These are phyloP conservation scores for Brachyptera risi DNA, from an alignment of 2,888 invertebrate species.

Conservation along the genomic window DNA sequence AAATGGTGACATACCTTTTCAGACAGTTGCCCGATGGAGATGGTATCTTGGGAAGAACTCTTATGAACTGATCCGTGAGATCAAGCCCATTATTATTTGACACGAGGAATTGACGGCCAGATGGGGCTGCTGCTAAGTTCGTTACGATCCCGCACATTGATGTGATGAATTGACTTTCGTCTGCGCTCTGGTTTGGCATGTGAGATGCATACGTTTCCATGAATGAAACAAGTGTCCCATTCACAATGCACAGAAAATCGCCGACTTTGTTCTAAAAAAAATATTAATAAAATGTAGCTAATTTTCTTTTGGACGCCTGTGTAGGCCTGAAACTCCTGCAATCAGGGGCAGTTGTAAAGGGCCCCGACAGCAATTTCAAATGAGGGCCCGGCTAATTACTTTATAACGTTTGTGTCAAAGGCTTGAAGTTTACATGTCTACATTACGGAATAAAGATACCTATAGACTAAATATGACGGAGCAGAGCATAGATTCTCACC, in stretches of 20 bases:
- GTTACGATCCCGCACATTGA: slow-evolving; percentile 43
- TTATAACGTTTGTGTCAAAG: no score
- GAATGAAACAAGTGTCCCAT: slow-evolving; percentile 43
- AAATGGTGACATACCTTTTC: slow-evolving; percentile 42
- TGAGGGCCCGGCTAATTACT: no score
- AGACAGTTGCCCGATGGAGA: slow-evolving; percentile 40
- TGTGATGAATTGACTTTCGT: slow-evolving; percentile 44
- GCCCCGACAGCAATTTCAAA: no score
- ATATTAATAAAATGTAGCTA: no score
- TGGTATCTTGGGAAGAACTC: slow-evolving; percentile 40
- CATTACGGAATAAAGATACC: no score
- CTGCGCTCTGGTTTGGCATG: slow-evolving; percentile 40
- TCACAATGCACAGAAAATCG: slow-evolving; percentile 43
- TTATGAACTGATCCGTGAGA: slow-evolving; percentile 41
- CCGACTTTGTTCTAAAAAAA: slow-evolving; percentile 41
- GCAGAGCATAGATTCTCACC: no score
- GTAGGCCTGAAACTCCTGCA: no score
- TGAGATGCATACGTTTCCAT: slow-evolving; percentile 41
- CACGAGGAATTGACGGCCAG: slow-evolving; percentile 43
- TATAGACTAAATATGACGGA: no score
- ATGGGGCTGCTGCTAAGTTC: slow-evolving; percentile 43
- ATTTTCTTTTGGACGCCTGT: no score
- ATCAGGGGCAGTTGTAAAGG: no score
- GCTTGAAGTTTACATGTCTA: no score
- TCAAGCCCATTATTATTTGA: slow-evolving; percentile 41